Evolutionary conservation across 2,888 invertebrate genomes (phyloP).

Genomic region (Lucinisca nassula): DNA sequence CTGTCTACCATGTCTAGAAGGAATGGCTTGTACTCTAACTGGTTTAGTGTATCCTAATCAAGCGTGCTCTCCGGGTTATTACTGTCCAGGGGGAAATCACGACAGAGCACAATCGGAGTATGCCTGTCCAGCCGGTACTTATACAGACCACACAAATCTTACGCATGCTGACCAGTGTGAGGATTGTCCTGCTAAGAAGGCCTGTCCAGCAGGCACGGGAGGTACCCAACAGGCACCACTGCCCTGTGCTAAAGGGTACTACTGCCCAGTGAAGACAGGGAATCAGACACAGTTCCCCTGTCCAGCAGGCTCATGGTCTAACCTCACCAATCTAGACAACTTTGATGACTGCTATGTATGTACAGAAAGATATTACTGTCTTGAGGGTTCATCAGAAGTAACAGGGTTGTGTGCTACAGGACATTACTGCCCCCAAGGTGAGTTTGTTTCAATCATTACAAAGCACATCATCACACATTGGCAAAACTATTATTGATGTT

Average conservation of each 20-base stretch:
- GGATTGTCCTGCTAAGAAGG: constrained; percentile 76
- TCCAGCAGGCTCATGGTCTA: constrained; percentile 85
- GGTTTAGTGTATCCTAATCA: constrained; percentile 82
- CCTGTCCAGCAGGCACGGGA: constrained; percentile 85
- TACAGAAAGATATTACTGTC: constrained; percentile 84
- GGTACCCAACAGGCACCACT: constrained; percentile 85
- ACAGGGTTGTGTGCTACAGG: constrained; percentile 82
- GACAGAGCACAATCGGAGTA: constrained; percentile 83
- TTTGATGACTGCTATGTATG: constrained; percentile 84
- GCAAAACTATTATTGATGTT: no score
- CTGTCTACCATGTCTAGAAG: constrained; percentile 82
- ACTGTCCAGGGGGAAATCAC: constrained; percentile 85
- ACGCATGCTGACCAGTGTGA: constrained; percentile 84
- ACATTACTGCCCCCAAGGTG: constrained; percentile 86
- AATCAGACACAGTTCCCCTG: constrained; percentile 83
- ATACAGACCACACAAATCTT: constrained; percentile 84
- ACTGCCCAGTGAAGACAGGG: constrained; percentile 84
- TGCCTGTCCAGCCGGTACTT: constrained; percentile 85
- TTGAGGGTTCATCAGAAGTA: constrained; percentile 81
- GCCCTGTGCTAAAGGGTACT: constrained; percentile 84
- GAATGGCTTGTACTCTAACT: constrained; percentile 81
- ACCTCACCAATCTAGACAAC: constrained; percentile 83
- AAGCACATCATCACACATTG: no score
- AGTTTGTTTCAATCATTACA: no score
- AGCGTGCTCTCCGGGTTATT: constrained; percentile 85